Evolutionary conservation across 1,140 invertebrate genomes (phyloP).

Genomic region (Phocides pigmalion): DNA sequence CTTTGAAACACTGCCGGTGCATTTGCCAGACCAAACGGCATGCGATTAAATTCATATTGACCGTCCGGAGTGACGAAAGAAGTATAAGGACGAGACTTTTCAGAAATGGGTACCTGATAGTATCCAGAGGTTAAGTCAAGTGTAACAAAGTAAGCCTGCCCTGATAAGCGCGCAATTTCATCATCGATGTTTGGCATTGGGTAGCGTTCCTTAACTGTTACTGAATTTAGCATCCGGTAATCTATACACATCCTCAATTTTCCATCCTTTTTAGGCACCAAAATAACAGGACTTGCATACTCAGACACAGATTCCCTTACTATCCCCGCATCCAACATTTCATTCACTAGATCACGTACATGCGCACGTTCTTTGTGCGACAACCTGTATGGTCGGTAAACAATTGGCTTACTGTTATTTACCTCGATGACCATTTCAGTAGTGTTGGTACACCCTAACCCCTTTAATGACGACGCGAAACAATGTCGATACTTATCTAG

Average conservation of each 20-base stretch:
- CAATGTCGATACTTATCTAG: constrained; percentile 31
- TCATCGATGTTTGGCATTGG: constrained; percentile 42
- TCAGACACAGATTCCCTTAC: constrained; percentile 35
- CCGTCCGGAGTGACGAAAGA: constrained; percentile 41
- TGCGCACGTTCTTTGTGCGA: constrained; percentile 8
- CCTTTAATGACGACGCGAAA: constrained; percentile 42
- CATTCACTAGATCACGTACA: constrained; percentile 36
- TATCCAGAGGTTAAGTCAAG: constrained; percentile 39
- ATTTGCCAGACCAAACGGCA: constrained; percentile 37
- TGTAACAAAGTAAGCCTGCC: constrained; percentile 32
- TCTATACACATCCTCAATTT: constrained; percentile 35
- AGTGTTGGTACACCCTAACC: constrained; percentile 42
- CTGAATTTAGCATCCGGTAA: constrained; percentile 36
- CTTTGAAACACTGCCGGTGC: constrained; percentile 33
- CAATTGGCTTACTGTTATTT: constrained; percentile 37
- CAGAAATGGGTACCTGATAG: constrained; percentile 37
- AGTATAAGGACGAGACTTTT: constrained; percentile 13
- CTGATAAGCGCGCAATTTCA: constrained; percentile 32
- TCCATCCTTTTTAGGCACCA: constrained; percentile 34
- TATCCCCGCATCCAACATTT: constrained; percentile 42
- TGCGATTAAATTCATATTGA: constrained; percentile 38
- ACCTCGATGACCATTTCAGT: constrained; percentile 47
- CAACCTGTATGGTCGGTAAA: constrained; percentile 44
- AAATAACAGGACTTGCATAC: constrained; percentile 33
- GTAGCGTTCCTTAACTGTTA: constrained; percentile 41